Conservation (phyloP, 1,140 invertebrate genomes). For the Lucilia sericata region DNA sequence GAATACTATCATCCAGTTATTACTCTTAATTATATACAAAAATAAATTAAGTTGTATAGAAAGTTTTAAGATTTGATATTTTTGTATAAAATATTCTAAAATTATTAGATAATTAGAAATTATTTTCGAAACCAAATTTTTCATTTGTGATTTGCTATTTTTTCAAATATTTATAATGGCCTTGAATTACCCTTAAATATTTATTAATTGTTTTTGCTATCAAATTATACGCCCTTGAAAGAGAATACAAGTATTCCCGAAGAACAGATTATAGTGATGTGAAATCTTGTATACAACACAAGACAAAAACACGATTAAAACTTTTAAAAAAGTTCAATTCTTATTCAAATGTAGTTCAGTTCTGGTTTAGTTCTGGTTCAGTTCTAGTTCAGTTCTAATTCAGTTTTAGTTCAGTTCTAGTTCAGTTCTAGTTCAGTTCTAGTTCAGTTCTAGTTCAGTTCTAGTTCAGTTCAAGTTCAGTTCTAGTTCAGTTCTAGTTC, state of each 20-base stretch:
- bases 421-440: too few relatives aligned
- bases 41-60: neutral
- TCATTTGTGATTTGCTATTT: neutral
- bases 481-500: too few relatives aligned
- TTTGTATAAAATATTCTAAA: neutral
- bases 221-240: slow-evolving; percentile 12
- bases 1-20: neutral
- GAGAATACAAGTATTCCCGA: neutral
- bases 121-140: neutral
- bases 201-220: neutral
- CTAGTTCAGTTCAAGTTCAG: too few relatives aligned
- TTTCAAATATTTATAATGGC: neutral
- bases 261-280: neutral
- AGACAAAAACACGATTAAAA: too few relatives aligned
- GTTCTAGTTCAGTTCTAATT: too few relatives aligned
- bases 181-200: neutral
- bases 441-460: too few relatives aligned
- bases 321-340: too few relatives aligned
- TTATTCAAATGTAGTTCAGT: too few relatives aligned
- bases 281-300: neutral
- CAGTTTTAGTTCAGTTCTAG: too few relatives aligned
- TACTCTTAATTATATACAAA: neutral
- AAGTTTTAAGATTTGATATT: too few relatives aligned
- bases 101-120: neutral
- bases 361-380: too few relatives aligned